Evolutionary conservation across 2,797 vertebrate species (phyloP).

Genomic region (Sphaeramia orbicularis): DNA sequence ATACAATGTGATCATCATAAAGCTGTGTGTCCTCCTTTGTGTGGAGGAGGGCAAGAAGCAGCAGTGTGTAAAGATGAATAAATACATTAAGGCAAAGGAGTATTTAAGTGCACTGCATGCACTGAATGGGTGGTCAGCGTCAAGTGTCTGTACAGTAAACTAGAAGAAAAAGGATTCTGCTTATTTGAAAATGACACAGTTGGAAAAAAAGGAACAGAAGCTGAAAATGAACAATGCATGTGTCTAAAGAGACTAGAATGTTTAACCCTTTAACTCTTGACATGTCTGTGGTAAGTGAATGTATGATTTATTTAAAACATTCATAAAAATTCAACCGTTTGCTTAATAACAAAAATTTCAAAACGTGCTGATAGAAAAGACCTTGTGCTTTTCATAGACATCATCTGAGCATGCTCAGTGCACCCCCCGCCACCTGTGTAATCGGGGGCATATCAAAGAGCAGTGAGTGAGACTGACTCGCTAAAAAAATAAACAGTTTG

Average conservation of each 20-base stretch:
- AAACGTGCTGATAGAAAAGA: too few species aligned
- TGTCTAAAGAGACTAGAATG: neutral
- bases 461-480: too few species aligned
- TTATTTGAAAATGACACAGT: neutral
- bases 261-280: neutral
- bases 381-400: neutral
- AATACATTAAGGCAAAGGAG: neutral
- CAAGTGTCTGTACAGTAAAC: neutral
- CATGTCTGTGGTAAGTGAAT: too few species aligned
- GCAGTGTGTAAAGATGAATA: neutral
- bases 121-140: neutral
- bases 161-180: neutral
- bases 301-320: too few species aligned
- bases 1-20: conserved; percentile 17
- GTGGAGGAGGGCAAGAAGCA: neutral
- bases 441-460: too few species aligned
- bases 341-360: too few species aligned
- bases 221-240: conserved; percentile 8
- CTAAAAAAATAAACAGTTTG: too few species aligned
- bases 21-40: neutral
- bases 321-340: too few species aligned
- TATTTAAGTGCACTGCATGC: neutral
- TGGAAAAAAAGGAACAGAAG: neutral
- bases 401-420: too few species aligned
- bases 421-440: too few species aligned